Conservation (phyloP, 2,113 vertebrate genomes). For the Atractosteus spatula region DNA sequence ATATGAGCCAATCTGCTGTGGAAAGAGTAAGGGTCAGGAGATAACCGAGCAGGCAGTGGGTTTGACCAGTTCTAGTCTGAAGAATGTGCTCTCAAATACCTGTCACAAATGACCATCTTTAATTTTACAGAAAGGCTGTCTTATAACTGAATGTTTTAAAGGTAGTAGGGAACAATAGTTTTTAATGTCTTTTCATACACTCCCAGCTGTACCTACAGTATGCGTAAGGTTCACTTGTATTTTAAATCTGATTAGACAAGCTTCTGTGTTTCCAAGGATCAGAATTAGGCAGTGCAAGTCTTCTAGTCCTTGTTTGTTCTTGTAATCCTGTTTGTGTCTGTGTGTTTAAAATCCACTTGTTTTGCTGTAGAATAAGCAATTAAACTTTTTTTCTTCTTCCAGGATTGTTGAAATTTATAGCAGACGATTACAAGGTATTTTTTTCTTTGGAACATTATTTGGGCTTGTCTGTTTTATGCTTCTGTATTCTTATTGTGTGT, state of each 20-base stretch:
- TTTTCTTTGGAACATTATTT: neutral
- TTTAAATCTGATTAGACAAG: neutral
- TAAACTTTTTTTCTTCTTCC: constrained; percentile 24
- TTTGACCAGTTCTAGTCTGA: neutral
- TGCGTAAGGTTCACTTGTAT: neutral
- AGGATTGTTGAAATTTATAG: constrained; percentile 99
- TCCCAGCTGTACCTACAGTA: neutral
- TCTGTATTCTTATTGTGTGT: no score
- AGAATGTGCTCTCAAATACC: neutral
- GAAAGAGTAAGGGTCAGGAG: constrained; percentile 42
- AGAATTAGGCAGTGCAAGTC: neutral
- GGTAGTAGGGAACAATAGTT: neutral
- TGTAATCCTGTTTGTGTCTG: constrained; percentile 5
- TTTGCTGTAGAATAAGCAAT: neutral
- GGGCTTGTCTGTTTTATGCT: neutral
- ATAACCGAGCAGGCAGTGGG: neutral
- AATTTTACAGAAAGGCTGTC: neutral
- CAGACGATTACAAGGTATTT: constrained; percentile 89
- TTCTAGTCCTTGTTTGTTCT: constrained; percentile 2
- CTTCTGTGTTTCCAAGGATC: neutral
- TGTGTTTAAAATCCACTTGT: neutral
- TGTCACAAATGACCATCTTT: neutral
- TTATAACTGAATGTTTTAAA: neutral
- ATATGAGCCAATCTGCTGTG: constrained; percentile 34
- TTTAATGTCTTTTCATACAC: neutral